Conservation (phyloP, 1,140 invertebrate genomes). For the Trachelipus rathkii region DNA sequence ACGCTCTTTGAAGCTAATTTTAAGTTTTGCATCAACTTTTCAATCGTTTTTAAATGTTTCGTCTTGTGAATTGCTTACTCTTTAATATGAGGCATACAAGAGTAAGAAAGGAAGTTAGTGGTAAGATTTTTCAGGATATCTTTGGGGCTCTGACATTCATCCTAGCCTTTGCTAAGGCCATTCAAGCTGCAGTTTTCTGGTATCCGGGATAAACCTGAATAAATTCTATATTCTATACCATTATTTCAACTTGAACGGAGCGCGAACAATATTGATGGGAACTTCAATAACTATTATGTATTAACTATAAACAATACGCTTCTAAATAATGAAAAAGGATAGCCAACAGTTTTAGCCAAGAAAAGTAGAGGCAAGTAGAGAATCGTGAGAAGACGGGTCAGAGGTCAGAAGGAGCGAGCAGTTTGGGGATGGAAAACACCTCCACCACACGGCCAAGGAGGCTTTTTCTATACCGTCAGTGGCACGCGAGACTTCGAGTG, state of each 20-base stretch:
- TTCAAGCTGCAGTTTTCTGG: neutral
- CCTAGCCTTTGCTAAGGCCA: neutral
- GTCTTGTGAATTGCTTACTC: neutral
- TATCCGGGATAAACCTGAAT: neutral
- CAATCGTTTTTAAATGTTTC: neutral
- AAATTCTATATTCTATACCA: neutral
- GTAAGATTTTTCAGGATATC: neutral
- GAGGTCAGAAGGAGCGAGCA: constrained; percentile 5
- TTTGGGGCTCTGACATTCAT: neutral
- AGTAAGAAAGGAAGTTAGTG: neutral
- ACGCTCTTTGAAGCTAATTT: neutral
- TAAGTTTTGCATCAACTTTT: neutral
- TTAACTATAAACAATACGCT: neutral
- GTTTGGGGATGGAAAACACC: neutral
- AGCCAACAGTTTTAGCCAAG: neutral
- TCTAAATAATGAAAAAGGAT: neutral
- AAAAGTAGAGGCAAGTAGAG: neutral
- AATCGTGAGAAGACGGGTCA: neutral
- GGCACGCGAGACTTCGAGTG: neutral
- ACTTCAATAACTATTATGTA: neutral
- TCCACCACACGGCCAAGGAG: constrained; percentile 5
- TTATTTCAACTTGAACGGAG: neutral
- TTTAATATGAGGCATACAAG: constrained; percentile 4
- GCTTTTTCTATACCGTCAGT: constrained; percentile 9
- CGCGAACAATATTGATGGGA: neutral